Evolutionary conservation across 2,113 vertebrate genomes (phyloP).

Genomic region (Chaenogobius annularis): DNA sequence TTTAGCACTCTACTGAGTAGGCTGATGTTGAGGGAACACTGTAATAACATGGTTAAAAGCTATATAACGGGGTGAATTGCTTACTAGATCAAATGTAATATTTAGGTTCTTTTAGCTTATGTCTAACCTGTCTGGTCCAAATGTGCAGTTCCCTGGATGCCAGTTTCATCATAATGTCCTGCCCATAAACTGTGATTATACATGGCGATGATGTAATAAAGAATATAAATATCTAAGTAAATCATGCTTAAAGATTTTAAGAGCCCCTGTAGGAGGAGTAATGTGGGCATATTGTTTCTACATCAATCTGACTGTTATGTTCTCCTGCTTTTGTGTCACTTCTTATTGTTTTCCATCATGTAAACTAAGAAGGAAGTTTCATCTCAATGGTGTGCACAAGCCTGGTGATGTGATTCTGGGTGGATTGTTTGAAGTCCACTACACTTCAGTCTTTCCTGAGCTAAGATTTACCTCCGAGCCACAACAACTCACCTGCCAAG

Average conservation of each 20-base stretch:
- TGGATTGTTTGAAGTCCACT: slow-evolving; percentile 60
- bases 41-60: too few relatives aligned
- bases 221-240: slow-evolving; percentile 27
- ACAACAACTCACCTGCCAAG: slow-evolving; percentile 40
- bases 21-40: too few relatives aligned
- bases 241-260: not conserved
- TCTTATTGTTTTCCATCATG: slow-evolving; percentile 30
- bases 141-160: not conserved
- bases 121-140: not conserved
- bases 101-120: not conserved
- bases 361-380: slow-evolving; percentile 41
- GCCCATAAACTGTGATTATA: slow-evolving; percentile 1
- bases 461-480: slow-evolving; percentile 50
- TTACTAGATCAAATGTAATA: not conserved
- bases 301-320: slow-evolving; percentile 4
- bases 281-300: slow-evolving; percentile 26
- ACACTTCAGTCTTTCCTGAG: slow-evolving; percentile 45
- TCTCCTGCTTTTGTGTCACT: not conserved
- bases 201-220: not conserved
- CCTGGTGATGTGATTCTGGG: slow-evolving; percentile 57
- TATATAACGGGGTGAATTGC: not conserved
- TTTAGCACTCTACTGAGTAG: too few relatives aligned
- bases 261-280: not conserved
- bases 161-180: not conserved
- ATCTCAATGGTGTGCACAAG: slow-evolving; percentile 52